Evolutionary conservation across 1,140 invertebrate genomes (phyloP), one percentile per base, ranked within the genome.

Genomic region (Drosophila teissieri): DNA sequence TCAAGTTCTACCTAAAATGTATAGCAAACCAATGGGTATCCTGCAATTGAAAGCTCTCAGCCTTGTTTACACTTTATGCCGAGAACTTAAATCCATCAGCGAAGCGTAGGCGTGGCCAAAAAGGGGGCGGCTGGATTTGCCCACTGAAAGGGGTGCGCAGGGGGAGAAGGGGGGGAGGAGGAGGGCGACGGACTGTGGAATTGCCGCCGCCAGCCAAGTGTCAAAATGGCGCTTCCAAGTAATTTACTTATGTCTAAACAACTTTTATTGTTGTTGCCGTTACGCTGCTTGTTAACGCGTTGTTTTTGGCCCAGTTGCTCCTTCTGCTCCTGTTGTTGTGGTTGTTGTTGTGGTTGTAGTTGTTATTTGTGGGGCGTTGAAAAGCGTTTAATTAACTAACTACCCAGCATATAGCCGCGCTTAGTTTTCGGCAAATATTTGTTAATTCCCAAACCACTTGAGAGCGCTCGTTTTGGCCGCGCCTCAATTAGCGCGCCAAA

Each of bases 321-420:
- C 49, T 69, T 19, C 3, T 27, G n/a, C 27, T 31, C 61, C 27
- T 31, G 22, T 24, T 55, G 48, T 53, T 75, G 52, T 70, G 57
- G 27, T 6, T 27, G 27, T 27, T 27, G 6, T 8, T 55, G 22
- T 42, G 42, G 42, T 57, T 70, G 52, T 63, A 57, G 53, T 48
- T 67, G 39, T 44, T 31, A 14, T 22, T 58, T 52, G 54, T 56
- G 58, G 57, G 54, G 52, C 64, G 67, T 55, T 42, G 45, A 48
- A 83, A 83, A 83, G 76, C 83, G 81, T 84, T 84, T 84, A 84
- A 84, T 84, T 84, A 84, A 79, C 76, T 72, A 73, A 44, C 61
- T 79, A 54, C 72, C 56, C 19, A n/a, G 54, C 52, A 48, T 61
- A 63, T 76, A 42, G 45, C 68, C 67, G 60, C 65, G 67, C 58